Evolutionary conservation across 2,113 vertebrate species (phyloP).

Genomic region (Tor tambroides): DNA sequence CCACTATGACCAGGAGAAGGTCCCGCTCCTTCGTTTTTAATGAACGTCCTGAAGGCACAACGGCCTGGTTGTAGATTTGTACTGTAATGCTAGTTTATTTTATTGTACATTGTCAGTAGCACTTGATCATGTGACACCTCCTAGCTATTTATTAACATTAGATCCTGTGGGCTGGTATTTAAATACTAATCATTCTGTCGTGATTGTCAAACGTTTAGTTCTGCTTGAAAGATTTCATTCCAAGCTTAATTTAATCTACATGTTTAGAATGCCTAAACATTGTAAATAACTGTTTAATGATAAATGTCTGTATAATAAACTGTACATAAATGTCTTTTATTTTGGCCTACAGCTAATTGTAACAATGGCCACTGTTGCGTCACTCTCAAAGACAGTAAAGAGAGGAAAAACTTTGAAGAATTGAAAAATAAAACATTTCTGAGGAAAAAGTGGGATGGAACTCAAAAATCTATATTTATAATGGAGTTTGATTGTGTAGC

Average conservation of each 20-base stretch:
- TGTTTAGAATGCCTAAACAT: constrained; percentile 45
- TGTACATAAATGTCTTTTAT: constrained; percentile 31
- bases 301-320: constrained; percentile 65
- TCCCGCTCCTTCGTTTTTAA: constrained; percentile 89
- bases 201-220: constrained; percentile 45
- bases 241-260: constrained; percentile 61
- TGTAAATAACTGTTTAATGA: constrained; percentile 64
- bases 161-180: constrained; percentile 50
- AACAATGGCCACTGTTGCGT: neutral
- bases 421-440: neutral
- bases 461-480: neutral
- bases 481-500: neutral
- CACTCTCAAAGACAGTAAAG: neutral
- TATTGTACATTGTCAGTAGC: neutral
- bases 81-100: neutral
- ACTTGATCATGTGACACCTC: constrained; percentile 36
- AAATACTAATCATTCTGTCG: constrained; percentile 61
- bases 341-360: neutral
- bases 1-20: constrained; percentile 79
- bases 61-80: constrained; percentile 71
- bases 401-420: neutral
- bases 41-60: constrained; percentile 79
- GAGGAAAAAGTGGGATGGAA: neutral
- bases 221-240: constrained; percentile 29
- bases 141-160: constrained; percentile 57